Evolutionary conservation across 2,888 invertebrate species (phyloP).

Genomic region (Phyllotreta cruciferae): DNA sequence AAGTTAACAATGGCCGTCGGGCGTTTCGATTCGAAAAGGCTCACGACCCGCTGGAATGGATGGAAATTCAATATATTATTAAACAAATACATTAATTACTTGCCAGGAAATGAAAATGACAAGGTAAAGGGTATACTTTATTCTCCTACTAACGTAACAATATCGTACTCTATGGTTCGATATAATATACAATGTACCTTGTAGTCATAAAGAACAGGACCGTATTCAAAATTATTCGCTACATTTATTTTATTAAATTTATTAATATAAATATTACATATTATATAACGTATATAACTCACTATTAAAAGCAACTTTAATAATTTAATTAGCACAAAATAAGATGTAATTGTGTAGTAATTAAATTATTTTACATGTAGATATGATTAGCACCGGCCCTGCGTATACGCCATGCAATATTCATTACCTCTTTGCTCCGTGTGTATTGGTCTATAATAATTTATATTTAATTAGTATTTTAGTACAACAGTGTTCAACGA

Average conservation of each 20-base stretch:
- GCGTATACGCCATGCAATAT: slow-evolving; percentile 33
- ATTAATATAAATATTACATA: too few relatives aligned
- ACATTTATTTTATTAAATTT: too few relatives aligned
- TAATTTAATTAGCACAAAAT: too few relatives aligned
- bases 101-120: slow-evolving; percentile 41
- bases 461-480: slow-evolving; percentile 46
- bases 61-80: slow-evolving; percentile 41
- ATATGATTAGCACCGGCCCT: background rate
- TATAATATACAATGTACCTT: slow-evolving; percentile 16
- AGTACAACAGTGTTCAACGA: slow-evolving; percentile 44
- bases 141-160: slow-evolving; percentile 34
- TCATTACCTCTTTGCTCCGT: slow-evolving; percentile 39
- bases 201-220: background rate
- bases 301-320: too few relatives aligned
- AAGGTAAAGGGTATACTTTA: slow-evolving; percentile 39
- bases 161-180: slow-evolving; percentile 25
- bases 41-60: slow-evolving; percentile 28
- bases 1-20: slow-evolving; percentile 25
- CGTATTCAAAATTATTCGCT: too few relatives aligned
- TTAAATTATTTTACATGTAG: too few relatives aligned
- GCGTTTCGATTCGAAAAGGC: slow-evolving; percentile 25
- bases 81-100: slow-evolving; percentile 42
- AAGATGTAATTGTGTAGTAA: too few relatives aligned
- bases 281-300: too few relatives aligned
- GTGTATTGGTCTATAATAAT: slow-evolving; percentile 43